Evolutionary conservation across 2,888 invertebrate species (phyloP).

Genomic region (Drosophila siamana): DNA sequence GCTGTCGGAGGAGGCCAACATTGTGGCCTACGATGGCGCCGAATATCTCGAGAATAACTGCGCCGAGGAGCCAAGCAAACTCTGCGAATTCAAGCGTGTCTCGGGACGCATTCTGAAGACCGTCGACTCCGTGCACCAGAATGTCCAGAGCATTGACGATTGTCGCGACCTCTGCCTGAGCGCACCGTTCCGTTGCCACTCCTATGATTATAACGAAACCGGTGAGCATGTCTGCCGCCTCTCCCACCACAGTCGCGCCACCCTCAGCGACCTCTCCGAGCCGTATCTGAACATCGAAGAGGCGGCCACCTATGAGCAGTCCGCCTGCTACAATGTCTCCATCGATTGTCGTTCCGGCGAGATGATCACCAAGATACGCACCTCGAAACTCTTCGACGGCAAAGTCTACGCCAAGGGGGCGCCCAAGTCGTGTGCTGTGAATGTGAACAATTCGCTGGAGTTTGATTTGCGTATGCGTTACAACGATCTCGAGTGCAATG

Average conservation of each 20-base stretch:
- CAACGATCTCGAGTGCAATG: constrained; percentile 96
- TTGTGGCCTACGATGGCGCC: constrained; percentile 89
- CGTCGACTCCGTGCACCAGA: constrained; percentile 96
- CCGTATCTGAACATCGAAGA: constrained; percentile 95
- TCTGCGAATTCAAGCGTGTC: constrained; percentile 97
- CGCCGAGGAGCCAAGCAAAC: constrained; percentile 95
- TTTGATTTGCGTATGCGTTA: constrained; percentile 96
- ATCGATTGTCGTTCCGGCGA: constrained; percentile 96
- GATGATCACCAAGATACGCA: constrained; percentile 96
- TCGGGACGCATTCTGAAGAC: constrained; percentile 95
- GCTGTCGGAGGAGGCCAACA: constrained; percentile 92
- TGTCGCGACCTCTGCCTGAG: constrained; percentile 95
- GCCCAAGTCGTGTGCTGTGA: constrained; percentile 95
- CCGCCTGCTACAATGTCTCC: constrained; percentile 96
- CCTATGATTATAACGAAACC: constrained; percentile 96
- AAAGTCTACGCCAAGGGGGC: constrained; percentile 97
- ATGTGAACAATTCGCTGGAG: constrained; percentile 94
- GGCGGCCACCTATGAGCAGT: constrained; percentile 96
- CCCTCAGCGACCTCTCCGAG: constrained; percentile 94
- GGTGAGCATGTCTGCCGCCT: constrained; percentile 96
- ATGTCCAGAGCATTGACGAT: constrained; percentile 94
- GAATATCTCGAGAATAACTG: constrained; percentile 97
- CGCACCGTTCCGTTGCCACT: constrained; percentile 96
- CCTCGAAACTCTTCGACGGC: constrained; percentile 95
- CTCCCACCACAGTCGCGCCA: constrained; percentile 95